Conservation (phyloP, 2,113 vertebrate species). For the Silurus asotus region DNA sequence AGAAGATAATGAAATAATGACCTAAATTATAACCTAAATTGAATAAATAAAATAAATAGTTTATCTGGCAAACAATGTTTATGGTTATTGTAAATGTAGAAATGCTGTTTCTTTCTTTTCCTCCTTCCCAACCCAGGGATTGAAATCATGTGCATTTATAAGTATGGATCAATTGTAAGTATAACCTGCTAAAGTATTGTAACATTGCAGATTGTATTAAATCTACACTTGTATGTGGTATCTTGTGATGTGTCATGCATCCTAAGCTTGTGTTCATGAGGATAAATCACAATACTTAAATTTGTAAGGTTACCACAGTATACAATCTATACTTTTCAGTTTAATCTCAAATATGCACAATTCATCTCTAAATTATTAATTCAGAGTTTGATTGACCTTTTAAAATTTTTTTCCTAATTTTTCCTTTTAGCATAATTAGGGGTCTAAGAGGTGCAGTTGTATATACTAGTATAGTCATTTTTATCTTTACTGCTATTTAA, state of each 20-base stretch:
- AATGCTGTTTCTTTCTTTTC: slow-evolving; percentile 61
- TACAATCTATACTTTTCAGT: background rate
- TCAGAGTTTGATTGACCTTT: background rate
- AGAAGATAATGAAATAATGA: background rate
- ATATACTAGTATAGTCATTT: background rate
- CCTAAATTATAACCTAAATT: background rate
- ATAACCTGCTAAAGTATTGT: slow-evolving; percentile 52
- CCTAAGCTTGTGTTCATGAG: too few relatives aligned
- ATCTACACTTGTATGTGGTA: background rate
- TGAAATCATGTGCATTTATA: slow-evolving; percentile 98
- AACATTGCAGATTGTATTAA: slow-evolving; percentile 46
- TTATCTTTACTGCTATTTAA: background rate
- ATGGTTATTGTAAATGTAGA: slow-evolving; percentile 43
- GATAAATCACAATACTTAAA: too few relatives aligned
- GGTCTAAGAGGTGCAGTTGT: background rate
- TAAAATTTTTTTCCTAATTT: background rate
- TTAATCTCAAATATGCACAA: background rate
- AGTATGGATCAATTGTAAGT: slow-evolving; percentile 96
- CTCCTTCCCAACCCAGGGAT: slow-evolving; percentile 79
- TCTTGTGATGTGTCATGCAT: background rate
- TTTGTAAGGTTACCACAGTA: too few relatives aligned
- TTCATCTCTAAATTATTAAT: background rate
- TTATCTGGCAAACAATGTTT: slow-evolving; percentile 4
- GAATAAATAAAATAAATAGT: background rate
- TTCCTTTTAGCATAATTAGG: background rate